Percentiles rank a stretch among this genome's conserved stretches.
Conservation (phyloP, 2,113 vertebrate species). For the Burhinus bistriatus region DNA sequence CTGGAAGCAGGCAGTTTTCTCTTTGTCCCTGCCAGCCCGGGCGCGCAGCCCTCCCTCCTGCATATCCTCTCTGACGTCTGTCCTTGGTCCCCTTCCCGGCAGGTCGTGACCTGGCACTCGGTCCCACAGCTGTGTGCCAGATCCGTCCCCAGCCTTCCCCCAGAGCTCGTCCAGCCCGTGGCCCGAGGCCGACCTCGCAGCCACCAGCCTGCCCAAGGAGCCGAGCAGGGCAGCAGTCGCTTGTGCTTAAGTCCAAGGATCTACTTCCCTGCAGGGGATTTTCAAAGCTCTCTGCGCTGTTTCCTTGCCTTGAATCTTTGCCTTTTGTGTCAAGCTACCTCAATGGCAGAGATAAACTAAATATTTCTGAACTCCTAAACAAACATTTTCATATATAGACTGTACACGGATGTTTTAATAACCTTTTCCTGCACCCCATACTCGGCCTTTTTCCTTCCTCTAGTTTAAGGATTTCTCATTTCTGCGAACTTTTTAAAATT, state of each 20-base stretch:
- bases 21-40: not conserved
- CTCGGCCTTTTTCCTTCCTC: not conserved
- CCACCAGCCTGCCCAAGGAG: not conserved
- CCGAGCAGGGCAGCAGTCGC: fast-evolving
- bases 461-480: not conserved
- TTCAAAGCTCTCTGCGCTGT: not conserved
- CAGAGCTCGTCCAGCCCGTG: not conserved
- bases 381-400: not conserved
- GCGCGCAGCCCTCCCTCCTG: not conserved
- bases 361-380: not conserved
- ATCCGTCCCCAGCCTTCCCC: not conserved
- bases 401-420: not conserved
- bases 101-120: not conserved
- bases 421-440: not conserved
- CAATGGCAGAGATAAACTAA: not conserved
- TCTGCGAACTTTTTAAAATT: not conserved
- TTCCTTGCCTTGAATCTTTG: not conserved
- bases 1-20: not conserved
- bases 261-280: not conserved
- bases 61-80: not conserved
- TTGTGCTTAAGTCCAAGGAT: not conserved
- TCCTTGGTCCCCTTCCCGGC: not conserved
- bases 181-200: not conserved
- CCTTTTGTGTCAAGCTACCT: not conserved
- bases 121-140: not conserved